These are phyloP conservation scores for Hemiscyllium ocellatum DNA, from an alignment of 2,113 vertebrate species.

Conservation along the genomic window DNA sequence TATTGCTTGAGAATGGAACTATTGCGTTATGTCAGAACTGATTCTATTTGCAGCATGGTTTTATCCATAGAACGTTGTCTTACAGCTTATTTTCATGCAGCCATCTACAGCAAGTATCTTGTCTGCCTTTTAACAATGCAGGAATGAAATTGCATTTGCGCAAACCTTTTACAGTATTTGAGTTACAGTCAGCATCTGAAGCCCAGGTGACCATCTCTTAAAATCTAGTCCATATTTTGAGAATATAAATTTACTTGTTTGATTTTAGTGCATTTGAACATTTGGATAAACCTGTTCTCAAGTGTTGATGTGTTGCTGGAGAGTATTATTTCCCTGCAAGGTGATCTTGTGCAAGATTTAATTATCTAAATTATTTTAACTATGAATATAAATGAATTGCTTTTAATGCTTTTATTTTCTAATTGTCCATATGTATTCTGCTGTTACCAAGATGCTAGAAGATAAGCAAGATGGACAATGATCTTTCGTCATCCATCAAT, in stretches of 20 bases:
- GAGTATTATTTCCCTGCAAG: background rate
- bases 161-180: background rate
- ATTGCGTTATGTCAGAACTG: no score
- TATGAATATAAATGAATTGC: background rate
- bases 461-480: background rate
- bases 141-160: background rate
- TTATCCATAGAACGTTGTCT: background rate
- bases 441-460: background rate
- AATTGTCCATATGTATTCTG: background rate
- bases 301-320: background rate
- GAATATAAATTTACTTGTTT: background rate
- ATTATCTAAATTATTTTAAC: background rate
- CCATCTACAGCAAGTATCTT: background rate
- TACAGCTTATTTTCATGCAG: background rate
- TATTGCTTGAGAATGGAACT: no score
- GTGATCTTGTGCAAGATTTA: background rate
- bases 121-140: background rate
- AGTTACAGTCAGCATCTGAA: background rate
- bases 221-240: background rate
- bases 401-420: background rate
- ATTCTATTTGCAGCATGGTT: no score
- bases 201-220: background rate
- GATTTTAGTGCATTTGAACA: background rate
- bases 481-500: background rate
- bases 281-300: background rate